phyloP scores from a whole-genome alignment of 2,888 invertebrate genomes.

The Eulithis prunata region DNA sequence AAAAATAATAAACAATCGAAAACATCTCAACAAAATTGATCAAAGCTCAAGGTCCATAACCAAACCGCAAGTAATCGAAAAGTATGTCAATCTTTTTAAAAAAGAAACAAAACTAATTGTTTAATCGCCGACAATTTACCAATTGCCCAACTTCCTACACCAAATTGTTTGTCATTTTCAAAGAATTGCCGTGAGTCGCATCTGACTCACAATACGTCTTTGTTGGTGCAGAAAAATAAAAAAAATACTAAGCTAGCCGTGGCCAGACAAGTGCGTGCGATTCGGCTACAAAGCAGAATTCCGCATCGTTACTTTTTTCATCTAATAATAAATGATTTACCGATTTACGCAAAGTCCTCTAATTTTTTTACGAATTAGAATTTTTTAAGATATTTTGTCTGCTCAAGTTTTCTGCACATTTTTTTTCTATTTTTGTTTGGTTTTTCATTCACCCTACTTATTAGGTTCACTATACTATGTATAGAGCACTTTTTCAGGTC shows the following conservation, averaged over 20 bases:
- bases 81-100: slow-evolving; percentile 45
- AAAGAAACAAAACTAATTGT: slow-evolving; percentile 57
- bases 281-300: background rate
- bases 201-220: slow-evolving; percentile 36
- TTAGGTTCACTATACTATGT: no score
- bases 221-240: slow-evolving; percentile 28
- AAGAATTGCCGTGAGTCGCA: slow-evolving; percentile 51
- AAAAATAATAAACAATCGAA: background rate
- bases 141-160: slow-evolving; percentile 53
- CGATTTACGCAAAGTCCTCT: no score
- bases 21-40: slow-evolving; percentile 2
- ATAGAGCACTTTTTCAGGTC: no score
- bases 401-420: no score
- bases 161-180: slow-evolving; percentile 57
- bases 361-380: no score
- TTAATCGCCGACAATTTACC: slow-evolving; percentile 64
- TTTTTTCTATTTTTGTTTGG: no score
- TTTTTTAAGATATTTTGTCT: no score
- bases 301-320: background rate
- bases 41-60: slow-evolving; percentile 23
- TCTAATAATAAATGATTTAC: no score
- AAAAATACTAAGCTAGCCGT: background rate
- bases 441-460: no score
- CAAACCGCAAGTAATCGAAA: slow-evolving; percentile 38
- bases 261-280: background rate